Base-by-base conservation (phyloP, 2,888 invertebrate species). In the Pseudococcus jackbeardsleyi region DNA sequence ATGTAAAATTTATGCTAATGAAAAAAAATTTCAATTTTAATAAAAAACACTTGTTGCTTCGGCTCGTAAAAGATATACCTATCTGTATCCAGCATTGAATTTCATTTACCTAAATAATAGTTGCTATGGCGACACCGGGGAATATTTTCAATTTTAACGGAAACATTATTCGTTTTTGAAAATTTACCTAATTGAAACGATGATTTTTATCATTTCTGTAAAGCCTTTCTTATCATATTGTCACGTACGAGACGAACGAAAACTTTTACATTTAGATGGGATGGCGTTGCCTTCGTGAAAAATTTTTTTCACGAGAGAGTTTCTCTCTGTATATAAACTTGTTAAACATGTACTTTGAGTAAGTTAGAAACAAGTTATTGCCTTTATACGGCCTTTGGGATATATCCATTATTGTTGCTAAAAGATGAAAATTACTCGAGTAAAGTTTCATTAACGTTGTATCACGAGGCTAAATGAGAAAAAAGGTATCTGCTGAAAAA, bases 391-490 rank as follows among this genome's bases (percentile, higher is more conserved):
- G 39, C 72, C 72, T 26, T 72, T 72, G 72, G 72, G 72, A 72
- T 72, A 33, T 39, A 39, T 33, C 33, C 39, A 72, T 72, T 72
- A 72, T 72, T 39, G 39, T 39, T 72, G 15, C 26, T 72, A 33
- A 26, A 68, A 72, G 72, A 39, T 33, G 26, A 26, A 72, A 72
- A 26, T 72, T 26, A 72, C 39, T 72, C 33, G 72, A 72, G 39
- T 72, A 72, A 72, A 72, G 33, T 72, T 59, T 59, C 59, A 59
- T 59, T 59, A 59, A 59, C 59, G 9, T 59, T 59, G 59, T 59
- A 19, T 59, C 59, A 59, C 59, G 19, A 5, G 50, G 59, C 9
- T 59, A 59, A 59, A 59, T 59, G 59, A 59, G 59, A 59, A 59
- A 59, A 59, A 59, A 59, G 59, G 59, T 59, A 59, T 59, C 59